These are phyloP conservation scores for Philereme vetulata DNA, from an alignment of 2,888 invertebrate species.

Conservation along the genomic window DNA sequence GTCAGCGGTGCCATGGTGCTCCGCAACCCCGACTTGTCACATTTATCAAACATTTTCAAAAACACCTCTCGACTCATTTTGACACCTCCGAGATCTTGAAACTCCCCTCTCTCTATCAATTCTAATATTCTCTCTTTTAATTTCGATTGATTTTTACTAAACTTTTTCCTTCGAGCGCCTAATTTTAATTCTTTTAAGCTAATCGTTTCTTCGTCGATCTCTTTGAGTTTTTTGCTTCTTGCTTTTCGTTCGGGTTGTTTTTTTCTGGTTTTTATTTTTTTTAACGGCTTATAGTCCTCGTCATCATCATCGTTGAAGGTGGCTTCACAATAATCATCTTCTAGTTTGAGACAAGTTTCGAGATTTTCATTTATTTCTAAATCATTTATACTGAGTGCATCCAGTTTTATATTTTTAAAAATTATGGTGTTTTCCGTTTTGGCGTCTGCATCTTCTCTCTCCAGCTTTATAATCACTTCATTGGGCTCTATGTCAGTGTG, in stretches of 20 bases:
- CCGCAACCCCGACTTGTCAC: constrained; percentile 3
- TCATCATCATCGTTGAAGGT: constrained; percentile 5
- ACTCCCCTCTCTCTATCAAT: constrained; percentile 13
- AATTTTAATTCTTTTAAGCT: background rate
- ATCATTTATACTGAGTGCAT: background rate
- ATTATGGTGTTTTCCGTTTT: constrained; percentile 2
- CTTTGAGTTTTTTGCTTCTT: background rate
- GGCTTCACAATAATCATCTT: constrained; percentile 3
- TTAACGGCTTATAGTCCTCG: constrained; percentile 10
- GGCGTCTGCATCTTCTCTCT: background rate
- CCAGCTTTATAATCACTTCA: constrained; percentile 5
- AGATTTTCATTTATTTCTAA: background rate
- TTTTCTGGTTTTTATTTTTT: constrained; percentile 10
- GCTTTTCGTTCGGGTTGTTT: constrained; percentile 6
- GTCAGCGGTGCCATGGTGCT: constrained; percentile 11
- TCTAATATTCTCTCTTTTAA: constrained; percentile 22
- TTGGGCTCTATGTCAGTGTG: constrained; percentile 4
- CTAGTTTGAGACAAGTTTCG: constrained; percentile 3
- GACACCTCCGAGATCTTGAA: constrained; percentile 22
- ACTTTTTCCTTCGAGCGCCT: background rate
- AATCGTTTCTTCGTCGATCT: background rate
- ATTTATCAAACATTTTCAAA: constrained; percentile 22
- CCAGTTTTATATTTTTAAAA: background rate
- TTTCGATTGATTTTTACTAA: constrained; percentile 8
- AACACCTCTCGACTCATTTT: constrained; percentile 15